Base-by-base conservation (phyloP, 53 echinoderm and acorn worm species). In the Patiria pectinifera region DNA sequence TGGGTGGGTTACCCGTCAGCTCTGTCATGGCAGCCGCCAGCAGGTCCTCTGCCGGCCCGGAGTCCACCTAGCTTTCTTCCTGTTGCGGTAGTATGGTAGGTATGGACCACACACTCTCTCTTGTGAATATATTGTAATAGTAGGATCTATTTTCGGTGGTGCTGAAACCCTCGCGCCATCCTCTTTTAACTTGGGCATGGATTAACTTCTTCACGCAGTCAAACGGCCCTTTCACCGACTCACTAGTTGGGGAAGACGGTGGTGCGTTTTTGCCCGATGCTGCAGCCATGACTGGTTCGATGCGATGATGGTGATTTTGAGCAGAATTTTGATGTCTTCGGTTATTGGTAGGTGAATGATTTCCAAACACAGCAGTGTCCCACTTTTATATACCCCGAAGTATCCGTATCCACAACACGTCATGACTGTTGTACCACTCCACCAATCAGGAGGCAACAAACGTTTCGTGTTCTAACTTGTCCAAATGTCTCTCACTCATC, bases 141-240 rank as follows among this genome's bases (percentile, higher is more conserved):
- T 84, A 84, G 14, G 84, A 66, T 35, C 84, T 62, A 2, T 84
- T 69, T 44, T 84, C 84, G 6, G 11, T 84, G 11, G 45, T 19
- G 46, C 84, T 84, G 84, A 43, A 66, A 66, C 63, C 26, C 21
- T 84, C 69, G 44, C 84, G 84, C 84, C 84, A 84, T 11, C 84
- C 69, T 84, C 69, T 63, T 12, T 62, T 62, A 0, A 66, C 84
- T 66, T 66, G 84, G 69, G 3, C 63, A 63, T 66, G 84, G 3
- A 69, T 84, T 35, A 84, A 19, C 45, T 63, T 84, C 69, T 26
- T 63, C 14, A 66, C 43, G 46, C 84, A 62, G 69, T 84, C 84
- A 45, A 84, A 63, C 18, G 84, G 82, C 0, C 19, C 19, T 16
- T 82, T n/a, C 14, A 18, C 82, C 22, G 45, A 6, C 14, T 16